Base-by-base conservation (phyloP, 2,888 invertebrate genomes). In the Eledone cirrhosa region DNA sequence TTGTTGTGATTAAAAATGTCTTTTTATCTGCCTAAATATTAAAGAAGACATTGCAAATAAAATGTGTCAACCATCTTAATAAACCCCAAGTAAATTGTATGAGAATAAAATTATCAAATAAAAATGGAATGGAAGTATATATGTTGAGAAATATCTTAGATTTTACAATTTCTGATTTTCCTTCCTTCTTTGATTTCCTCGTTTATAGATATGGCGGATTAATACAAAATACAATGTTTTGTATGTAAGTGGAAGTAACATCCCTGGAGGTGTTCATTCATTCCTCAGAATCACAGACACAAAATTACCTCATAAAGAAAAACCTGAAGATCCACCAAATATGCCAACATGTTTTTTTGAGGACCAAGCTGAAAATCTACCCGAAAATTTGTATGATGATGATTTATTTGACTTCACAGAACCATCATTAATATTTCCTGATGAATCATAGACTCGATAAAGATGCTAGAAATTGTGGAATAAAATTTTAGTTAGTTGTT, bases 151-250 rank as follows among this genome's bases (percentile, higher is more conserved):
- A 1, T 41, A 41, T 27, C 27, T 11, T 63, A 8, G 8, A 24
- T 24, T 7, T 27, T 63, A 16, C 63, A 63, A 24, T 2, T 0
- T 74, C 33, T 19, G 22, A 47, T n/a, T 33, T 16, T 74, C 27
- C 24, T 48, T 59, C 29, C 59, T 48, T 29, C 16, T 80, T 69
- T 79, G n/a, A n/a, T n/a, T n/a, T n/a, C 4, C 78, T 78, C 77
- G n/a, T 75, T 92, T 94, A 3, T 93, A 96, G 94, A 94, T 99
- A 85, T 93, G 95, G 91, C 93, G 98, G 81, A 96, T 99, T 59
- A 97, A 98, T 89, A 96, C 95, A n/a, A 95, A 97, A 89, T 94
- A 96, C 89, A 98, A 98, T 91, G 94, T 98, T 0, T 92, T 99
- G 81, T 99, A 95, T 94, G 94, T 97, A 16, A 92, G 93, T 84